Evolutionary conservation across 2,113 vertebrate genomes (phyloP).

Genomic region (Trichomycterus rosablanca): DNA sequence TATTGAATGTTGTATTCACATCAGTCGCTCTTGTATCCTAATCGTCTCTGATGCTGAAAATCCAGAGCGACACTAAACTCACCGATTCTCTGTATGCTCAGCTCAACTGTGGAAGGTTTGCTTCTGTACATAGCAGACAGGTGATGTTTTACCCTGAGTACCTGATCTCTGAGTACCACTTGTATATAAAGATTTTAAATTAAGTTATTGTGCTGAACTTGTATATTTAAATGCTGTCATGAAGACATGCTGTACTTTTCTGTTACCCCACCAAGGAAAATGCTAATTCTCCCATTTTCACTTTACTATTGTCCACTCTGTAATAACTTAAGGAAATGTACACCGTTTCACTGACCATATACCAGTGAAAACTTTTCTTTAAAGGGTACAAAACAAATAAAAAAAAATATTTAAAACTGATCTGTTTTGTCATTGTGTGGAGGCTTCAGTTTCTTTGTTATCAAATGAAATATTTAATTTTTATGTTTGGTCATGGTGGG

Average conservation of each 20-base stretch:
- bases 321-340: slow-evolving; percentile 38
- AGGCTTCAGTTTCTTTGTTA: no score
- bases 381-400: slow-evolving; percentile 62
- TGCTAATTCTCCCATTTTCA: slow-evolving; percentile 48
- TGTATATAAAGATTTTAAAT: slow-evolving; percentile 64
- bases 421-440: no score
- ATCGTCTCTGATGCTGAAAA: neutral
- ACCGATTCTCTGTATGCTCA: slow-evolving; percentile 3
- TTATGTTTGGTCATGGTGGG: no score
- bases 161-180: no score
- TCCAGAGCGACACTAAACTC: neutral
- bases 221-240: slow-evolving; percentile 47
- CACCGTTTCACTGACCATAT: slow-evolving; percentile 51
- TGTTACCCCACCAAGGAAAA: slow-evolving; percentile 61
- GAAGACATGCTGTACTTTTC: slow-evolving; percentile 43
- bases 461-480: no score
- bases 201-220: slow-evolving; percentile 61
- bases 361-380: slow-evolving; percentile 56
- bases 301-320: slow-evolving; percentile 43
- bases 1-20: no score
- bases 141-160: slow-evolving; percentile 39
- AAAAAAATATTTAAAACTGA: slow-evolving; percentile 22
- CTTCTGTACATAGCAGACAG: slow-evolving; percentile 33
- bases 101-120: slow-evolving; percentile 6
- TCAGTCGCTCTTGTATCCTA: neutral